These are phyloP conservation scores for Theretra japonica DNA, from an alignment of 2,888 invertebrate genomes.

Conservation along the genomic window DNA sequence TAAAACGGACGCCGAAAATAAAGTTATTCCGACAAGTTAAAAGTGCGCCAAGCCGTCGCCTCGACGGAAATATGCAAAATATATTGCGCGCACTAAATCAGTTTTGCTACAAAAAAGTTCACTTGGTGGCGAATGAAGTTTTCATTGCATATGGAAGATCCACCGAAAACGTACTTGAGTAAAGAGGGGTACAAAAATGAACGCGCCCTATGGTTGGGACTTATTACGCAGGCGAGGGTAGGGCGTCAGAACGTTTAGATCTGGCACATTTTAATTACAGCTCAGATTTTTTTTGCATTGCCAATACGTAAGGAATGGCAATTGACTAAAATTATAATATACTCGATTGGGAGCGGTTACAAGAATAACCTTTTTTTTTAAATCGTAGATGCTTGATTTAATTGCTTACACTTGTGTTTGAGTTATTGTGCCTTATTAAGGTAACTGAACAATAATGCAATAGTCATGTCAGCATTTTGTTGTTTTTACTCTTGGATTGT, in stretches of 20 bases:
- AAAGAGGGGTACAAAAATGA: slow-evolving; percentile 25
- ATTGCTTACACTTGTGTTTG: too few relatives aligned
- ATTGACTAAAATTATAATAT: too few relatives aligned
- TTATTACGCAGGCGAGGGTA: slow-evolving; percentile 19
- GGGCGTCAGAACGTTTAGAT: not conserved
- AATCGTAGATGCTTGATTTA: too few relatives aligned
- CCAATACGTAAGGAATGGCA: not conserved
- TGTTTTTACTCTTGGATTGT: too few relatives aligned
- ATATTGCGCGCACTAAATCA: slow-evolving; percentile 59
- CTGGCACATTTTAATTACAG: not conserved
- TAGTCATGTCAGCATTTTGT: too few relatives aligned
- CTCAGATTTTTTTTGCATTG: not conserved
- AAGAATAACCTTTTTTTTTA: too few relatives aligned
- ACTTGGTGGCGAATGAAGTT: slow-evolving; percentile 35
- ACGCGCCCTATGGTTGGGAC: slow-evolving; percentile 21
- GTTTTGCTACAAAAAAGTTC: slow-evolving; percentile 44
- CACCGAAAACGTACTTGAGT: slow-evolving; percentile 26
- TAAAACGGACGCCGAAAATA: slow-evolving; percentile 63
- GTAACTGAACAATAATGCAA: too few relatives aligned
- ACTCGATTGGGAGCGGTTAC: too few relatives aligned
- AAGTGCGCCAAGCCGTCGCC: slow-evolving; percentile 54
- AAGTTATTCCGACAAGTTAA: slow-evolving; percentile 65
- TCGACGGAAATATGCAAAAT: slow-evolving; percentile 52
- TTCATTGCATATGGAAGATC: slow-evolving; percentile 31
- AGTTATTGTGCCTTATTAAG: too few relatives aligned